Evolutionary conservation across 92 coral and sea anemone species (phyloP).

Genomic region (Palythoa grandis): DNA sequence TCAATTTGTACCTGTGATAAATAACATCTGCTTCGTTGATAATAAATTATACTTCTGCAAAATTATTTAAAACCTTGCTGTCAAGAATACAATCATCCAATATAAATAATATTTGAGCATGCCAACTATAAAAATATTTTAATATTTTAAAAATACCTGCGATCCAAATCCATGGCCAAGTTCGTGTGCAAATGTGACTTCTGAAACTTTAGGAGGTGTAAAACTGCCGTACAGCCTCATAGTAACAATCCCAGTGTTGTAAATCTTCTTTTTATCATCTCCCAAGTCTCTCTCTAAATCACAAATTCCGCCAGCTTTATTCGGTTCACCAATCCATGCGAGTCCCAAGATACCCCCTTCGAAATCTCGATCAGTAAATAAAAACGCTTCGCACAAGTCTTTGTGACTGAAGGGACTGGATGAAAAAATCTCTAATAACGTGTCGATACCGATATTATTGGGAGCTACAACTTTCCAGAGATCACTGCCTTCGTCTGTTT

Average conservation of each 20-base stretch:
- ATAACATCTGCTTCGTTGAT: no score
- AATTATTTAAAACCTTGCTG: background rate
- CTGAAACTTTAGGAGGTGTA: slow-evolving; percentile 93
- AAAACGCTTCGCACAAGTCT: slow-evolving; percentile 89
- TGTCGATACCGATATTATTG: slow-evolving; percentile 84
- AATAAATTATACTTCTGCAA: no score
- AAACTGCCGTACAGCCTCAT: slow-evolving; percentile 80
- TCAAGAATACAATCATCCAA: background rate
- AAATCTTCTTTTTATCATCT: slow-evolving; percentile 67
- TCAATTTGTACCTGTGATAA: no score
- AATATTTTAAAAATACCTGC: slow-evolving; percentile 57
- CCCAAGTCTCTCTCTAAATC: slow-evolving; percentile 47
- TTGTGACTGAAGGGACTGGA: slow-evolving; percentile 57
- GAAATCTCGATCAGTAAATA: slow-evolving; percentile 94
- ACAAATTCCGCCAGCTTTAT: slow-evolving; percentile 87
- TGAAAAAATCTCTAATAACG: slow-evolving; percentile 80
- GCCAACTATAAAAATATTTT: background rate
- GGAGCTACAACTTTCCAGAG: slow-evolving; percentile 67
- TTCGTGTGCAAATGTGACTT: slow-evolving; percentile 96
- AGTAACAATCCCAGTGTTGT: slow-evolving; percentile 92
- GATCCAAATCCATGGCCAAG: slow-evolving; percentile 99
- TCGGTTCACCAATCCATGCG: slow-evolving; percentile 91
- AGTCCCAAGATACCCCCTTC: slow-evolving; percentile 96
- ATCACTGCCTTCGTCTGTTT: slow-evolving; percentile 16
- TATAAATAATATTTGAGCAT: background rate